Evolutionary conservation across 2,113 vertebrate species (phyloP).

Genomic region (Columbina picui): DNA sequence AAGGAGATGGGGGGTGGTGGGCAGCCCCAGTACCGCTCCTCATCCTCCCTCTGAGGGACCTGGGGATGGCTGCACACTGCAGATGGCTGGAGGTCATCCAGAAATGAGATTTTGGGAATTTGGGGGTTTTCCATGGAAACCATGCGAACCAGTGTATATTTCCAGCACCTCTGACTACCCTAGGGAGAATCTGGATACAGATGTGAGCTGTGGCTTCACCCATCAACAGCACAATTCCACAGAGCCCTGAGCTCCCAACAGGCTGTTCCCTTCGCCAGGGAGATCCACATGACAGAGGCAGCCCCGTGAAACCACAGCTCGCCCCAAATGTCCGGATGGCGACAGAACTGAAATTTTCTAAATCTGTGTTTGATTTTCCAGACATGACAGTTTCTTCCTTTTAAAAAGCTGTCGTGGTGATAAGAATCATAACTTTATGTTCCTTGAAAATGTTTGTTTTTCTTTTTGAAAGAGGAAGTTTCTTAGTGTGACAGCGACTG

Average conservation of each 20-base stretch:
- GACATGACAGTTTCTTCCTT: neutral
- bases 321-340: neutral
- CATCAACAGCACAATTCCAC: neutral
- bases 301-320: neutral
- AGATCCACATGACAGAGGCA: rapidly evolving
- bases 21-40: neutral
- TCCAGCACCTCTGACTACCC: neutral
- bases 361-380: neutral
- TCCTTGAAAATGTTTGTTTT: neutral
- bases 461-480: neutral
- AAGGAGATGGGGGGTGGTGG: neutral
- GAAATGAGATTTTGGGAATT: neutral
- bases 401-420: neutral
- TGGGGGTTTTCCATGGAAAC: neutral
- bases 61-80: neutral
- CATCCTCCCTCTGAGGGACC: neutral
- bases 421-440: neutral
- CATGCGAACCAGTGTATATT: rapidly evolving
- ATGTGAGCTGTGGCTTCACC: neutral
- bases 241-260: neutral
- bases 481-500: neutral
- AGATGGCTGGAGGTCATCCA: neutral
- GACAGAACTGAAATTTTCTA: neutral
- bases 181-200: neutral
- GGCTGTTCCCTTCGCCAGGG: neutral